Base-by-base conservation (phyloP, 2,797 vertebrate genomes). In the Pangasius larnaudii region DNA sequence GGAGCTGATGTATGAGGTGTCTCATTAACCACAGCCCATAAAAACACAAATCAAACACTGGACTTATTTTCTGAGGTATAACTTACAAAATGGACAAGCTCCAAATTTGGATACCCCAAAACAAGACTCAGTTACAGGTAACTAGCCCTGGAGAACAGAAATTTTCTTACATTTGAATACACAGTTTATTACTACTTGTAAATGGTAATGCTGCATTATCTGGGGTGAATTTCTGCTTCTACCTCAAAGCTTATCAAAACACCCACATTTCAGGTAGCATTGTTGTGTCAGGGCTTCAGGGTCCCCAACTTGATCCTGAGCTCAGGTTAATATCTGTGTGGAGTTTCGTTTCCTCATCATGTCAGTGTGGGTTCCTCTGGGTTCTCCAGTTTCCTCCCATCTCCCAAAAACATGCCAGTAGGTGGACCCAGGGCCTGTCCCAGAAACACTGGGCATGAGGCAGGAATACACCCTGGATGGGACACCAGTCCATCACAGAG, bases 1-100 rank as follows among this genome's bases (percentile, higher is more conserved):
- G 30, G 88, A 72, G 90, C 36, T 94, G 93, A 94, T 94, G 90
- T 94, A 95, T 92, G 91, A 94, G 91, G 92, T 95, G 95, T 86
- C 72, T 84, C 79, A 36, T 82, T 65, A 85, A 65, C n/a, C 51
- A 81, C 16, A 59, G 51, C 65, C 46, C 13, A 39, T 92, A 91
- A 91, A 63, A 92, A 87, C 87, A 87, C 91, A 86, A 91, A 89
- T 90, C 91, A 93, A 92, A 94, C 58, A 42, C 39, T 71, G 19
- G 65, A 67, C 22, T 61, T 19, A 58, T 87, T 77, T n/a, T 69
- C 11, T 58, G 30, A 56, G 72, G 36, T 78, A 16, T 51, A 80
- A 53, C 24, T 13, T 65, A 51, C 72, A 69, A 24, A 19, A 77
- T 39, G 1, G 30, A 56, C 51, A 39, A 33, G 24, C 7, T 65